Evolutionary conservation across 1,140 invertebrate species (phyloP).

Genomic region (Zeugodacus cucurbitae): DNA sequence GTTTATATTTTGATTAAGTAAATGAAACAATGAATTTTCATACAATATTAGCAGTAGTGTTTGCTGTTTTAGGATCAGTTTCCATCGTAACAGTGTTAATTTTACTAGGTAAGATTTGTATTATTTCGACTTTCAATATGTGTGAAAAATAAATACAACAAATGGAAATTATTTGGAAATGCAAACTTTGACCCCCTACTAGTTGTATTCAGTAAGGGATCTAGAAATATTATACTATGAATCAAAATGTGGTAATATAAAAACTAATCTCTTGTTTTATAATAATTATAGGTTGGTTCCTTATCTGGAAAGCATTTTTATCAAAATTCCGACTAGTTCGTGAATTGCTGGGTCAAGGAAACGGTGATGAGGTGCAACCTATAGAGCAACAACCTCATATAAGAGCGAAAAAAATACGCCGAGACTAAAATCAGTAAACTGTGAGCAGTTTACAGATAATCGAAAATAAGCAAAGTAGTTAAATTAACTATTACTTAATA

Average conservation of each 20-base stretch:
- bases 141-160: no score
- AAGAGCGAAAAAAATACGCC: slow-evolving; percentile 71
- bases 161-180: not conserved
- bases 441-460: not conserved
- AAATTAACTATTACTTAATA: not conserved
- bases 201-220: not conserved
- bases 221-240: not conserved
- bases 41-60: slow-evolving; percentile 56
- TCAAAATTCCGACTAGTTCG: slow-evolving; percentile 87
- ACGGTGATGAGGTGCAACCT: slow-evolving; percentile 48
- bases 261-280: not conserved
- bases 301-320: slow-evolving; percentile 90
- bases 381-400: slow-evolving; percentile 66
- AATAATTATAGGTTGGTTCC: slow-evolving; percentile 81
- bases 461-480: not conserved
- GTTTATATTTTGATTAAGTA: not conserved
- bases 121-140: no score
- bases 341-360: slow-evolving; percentile 79
- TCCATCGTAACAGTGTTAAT: slow-evolving; percentile 60
- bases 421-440: slow-evolving; percentile 68
- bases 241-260: not conserved
- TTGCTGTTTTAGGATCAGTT: slow-evolving; percentile 60
- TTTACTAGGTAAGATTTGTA: slow-evolving; percentile 57
- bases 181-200: not conserved
- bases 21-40: slow-evolving; percentile 53